These are phyloP conservation scores for Erinaceus europaeus DNA, from an alignment of 2,113 vertebrate genomes.

Conservation along the genomic window DNA sequence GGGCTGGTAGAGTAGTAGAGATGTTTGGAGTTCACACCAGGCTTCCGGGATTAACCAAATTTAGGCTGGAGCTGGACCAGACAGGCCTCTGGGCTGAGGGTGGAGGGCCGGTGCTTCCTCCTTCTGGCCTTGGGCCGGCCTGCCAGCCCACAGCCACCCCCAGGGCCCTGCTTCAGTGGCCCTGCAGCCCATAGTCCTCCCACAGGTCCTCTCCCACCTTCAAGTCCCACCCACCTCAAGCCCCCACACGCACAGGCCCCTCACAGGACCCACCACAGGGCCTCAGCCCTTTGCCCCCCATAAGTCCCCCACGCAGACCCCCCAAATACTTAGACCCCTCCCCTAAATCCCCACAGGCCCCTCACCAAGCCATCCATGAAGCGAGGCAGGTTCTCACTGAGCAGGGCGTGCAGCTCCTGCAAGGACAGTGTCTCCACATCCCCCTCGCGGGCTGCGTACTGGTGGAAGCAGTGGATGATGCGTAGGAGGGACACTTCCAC, in stretches of 20 bases:
- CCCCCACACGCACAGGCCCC: too few relatives aligned
- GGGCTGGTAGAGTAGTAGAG: not conserved
- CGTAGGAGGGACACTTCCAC: constrained; percentile 65
- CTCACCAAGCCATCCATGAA: constrained; percentile 66
- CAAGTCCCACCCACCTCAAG: too few relatives aligned
- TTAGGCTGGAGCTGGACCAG: not conserved
- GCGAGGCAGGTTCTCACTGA: constrained; percentile 47
- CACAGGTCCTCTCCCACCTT: too few relatives aligned
- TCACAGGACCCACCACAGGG: too few relatives aligned
- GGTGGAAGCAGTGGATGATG: constrained; percentile 79
- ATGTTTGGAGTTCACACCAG: not conserved
- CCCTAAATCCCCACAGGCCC: not conserved
- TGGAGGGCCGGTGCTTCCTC: not conserved
- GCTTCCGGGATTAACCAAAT: not conserved
- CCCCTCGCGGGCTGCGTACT: constrained; percentile 68
- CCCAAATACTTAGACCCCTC: not conserved
- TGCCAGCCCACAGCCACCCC: accelerated
- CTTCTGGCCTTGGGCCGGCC: not conserved
- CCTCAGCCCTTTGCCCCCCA: not conserved
- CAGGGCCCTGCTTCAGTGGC: not conserved
- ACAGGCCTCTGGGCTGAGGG: not conserved
- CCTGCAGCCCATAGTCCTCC: too few relatives aligned
- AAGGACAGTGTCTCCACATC: constrained; percentile 77
- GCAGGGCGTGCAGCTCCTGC: constrained; percentile 74
- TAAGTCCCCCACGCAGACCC: not conserved